phyloP scores from a whole-genome alignment of 2,797 vertebrate genomes.

The Acomys russatus region DNA sequence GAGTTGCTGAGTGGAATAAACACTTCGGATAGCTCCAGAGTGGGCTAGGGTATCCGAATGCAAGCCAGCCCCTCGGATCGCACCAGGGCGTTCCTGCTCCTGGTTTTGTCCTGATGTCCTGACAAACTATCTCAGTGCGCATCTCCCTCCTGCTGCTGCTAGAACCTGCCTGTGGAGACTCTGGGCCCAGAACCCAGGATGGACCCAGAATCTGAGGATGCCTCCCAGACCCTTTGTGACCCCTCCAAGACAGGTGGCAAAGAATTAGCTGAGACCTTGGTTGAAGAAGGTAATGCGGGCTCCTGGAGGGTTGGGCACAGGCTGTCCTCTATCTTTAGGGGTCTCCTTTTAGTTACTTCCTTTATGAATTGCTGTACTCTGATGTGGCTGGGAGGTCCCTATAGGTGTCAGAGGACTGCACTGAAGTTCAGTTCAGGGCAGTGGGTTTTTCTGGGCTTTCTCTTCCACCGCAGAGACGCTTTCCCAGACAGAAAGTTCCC shows the following conservation, averaged over 20 bases:
- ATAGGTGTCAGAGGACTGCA: neutral
- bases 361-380: neutral
- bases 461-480: neutral
- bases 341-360: neutral
- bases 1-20: too few relatives aligned
- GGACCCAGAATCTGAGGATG: neutral
- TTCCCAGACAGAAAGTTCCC: neutral
- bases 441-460: neutral
- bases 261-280: conserved; percentile 35
- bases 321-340: neutral
- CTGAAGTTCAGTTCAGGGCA: neutral
- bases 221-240: fast-evolving
- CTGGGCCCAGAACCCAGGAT: conserved; percentile 78
- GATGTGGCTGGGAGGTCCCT: fast-evolving
- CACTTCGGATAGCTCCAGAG: fast-evolving
- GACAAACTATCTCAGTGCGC: neutral
- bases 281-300: conserved; percentile 68
- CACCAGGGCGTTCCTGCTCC: neutral
- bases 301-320: fast-evolving
- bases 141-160: neutral
- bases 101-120: neutral
- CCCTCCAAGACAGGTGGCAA: neutral
- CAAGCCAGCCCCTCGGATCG: neutral
- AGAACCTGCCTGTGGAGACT: conserved; percentile 84
- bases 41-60: neutral